Conservation (phyloP, 2,888 invertebrate genomes). For the Theretra japonica region DNA sequence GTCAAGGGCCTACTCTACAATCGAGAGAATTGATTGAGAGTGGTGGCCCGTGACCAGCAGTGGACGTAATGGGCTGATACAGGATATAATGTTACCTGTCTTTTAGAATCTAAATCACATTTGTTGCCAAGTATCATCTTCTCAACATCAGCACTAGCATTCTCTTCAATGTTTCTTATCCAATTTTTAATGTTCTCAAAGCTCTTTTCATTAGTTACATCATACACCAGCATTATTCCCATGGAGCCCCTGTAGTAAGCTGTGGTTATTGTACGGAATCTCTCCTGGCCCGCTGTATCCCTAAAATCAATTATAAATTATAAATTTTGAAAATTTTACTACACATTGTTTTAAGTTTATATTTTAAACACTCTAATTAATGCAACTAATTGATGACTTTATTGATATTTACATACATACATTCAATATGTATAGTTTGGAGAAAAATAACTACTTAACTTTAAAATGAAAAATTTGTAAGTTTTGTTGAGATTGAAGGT, state of each 20-base stretch:
- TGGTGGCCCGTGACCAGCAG: too few species aligned
- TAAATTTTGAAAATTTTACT: background rate
- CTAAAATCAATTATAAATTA: constrained; percentile 75
- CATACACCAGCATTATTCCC: constrained; percentile 99
- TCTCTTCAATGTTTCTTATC: constrained; percentile 99
- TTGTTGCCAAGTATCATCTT: constrained; percentile 99
- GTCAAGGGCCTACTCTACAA: too few species aligned
- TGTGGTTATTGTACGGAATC: constrained; percentile 99
- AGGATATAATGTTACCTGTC: constrained; percentile 91
- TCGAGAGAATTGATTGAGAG: too few species aligned
- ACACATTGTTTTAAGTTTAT: too few species aligned
- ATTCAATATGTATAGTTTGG: too few species aligned
- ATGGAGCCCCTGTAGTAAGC: constrained; percentile 99
- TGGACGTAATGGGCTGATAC: too few species aligned
- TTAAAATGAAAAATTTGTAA: too few species aligned
- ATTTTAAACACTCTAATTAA: too few species aligned
- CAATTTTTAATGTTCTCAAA: constrained; percentile 99
- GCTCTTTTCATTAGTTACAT: constrained; percentile 99
- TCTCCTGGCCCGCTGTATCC: constrained; percentile 99
- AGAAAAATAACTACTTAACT: too few species aligned
- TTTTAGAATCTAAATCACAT: constrained; percentile 98
- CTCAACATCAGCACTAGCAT: constrained; percentile 99
- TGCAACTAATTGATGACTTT: too few species aligned
- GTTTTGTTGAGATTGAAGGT: too few species aligned
- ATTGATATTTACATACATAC: too few species aligned